Base-by-base conservation (phyloP, 1,140 invertebrate species). In the Papilio machaon region DNA sequence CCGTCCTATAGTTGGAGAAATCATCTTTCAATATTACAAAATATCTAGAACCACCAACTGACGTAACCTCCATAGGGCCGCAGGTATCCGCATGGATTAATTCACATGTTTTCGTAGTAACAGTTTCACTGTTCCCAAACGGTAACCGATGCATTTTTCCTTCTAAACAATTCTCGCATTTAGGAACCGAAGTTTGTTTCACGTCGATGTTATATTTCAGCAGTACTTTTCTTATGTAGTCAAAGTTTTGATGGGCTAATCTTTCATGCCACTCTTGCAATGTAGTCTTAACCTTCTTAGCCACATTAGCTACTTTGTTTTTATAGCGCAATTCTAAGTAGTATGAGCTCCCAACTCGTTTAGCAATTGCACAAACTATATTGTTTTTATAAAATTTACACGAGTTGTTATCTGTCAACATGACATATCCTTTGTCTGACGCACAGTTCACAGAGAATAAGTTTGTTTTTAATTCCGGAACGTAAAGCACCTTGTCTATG, bases 211-310 rank as follows among this genome's bases (percentile, higher is more conserved):
- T 87, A 38, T 86, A 83, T 77, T 84, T 85, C 67, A 81, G 73
- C 15, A 94, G 80, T 19, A 90, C 79, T n/a, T 85, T 75, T 84
- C 85, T 92, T 15, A 94, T 89, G 17, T 92, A 88, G 43, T 81
- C 49, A 8, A 89, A 85, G 83, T 94, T 95, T 82, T 95, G 90
- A 85, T 95, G 92, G 6, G 87, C 91, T 43, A 95, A 75, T 64
- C 84, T 86, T 85, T 91, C 73, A 82, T 94, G 91, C 91, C 93
- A 95, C 58, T 87, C 80, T 58, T 88, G 78, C 70, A 94, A 79
- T 46, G 5, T 46, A 17, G 8, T 43, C 4, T 73, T 73, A 46
- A 73, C 10, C 15, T 73, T 73, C 2, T 9, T n/a, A 15, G 23
- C 23, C 23, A 46, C 13, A 73, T 13, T 73, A 15, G 38, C 30